Percentiles rank a stretch among this genome's conserved stretches.
phyloP scores from a whole-genome alignment of 2,888 invertebrate species.

The Polymixis lichenea region DNA sequence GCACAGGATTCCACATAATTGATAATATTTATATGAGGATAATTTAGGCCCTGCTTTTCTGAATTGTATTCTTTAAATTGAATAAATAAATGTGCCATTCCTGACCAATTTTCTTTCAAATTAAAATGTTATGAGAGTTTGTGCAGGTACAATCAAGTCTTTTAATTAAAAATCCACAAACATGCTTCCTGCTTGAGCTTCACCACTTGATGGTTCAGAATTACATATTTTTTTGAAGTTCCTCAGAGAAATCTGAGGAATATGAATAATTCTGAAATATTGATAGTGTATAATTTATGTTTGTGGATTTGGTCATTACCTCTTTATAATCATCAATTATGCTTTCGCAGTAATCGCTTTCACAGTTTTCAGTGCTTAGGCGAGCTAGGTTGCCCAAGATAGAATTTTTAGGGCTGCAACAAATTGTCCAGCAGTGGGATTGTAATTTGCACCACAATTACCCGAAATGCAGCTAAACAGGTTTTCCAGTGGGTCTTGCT shows the following conservation, averaged over 20 bases:
- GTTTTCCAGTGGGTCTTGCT: conserved; percentile 46
- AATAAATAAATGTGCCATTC: conserved; percentile 8
- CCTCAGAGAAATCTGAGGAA: conserved; percentile 20
- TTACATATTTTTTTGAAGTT: conserved; percentile 18
- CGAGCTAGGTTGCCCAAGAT: conserved; percentile 38
- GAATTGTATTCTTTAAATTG: conserved; percentile 23
- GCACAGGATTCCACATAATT: conserved; percentile 18
- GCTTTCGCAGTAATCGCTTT: conserved; percentile 15
- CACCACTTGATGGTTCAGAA: not conserved
- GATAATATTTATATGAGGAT: conserved; percentile 19
- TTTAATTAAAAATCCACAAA: too few species aligned
- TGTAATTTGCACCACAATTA: conserved; percentile 35
- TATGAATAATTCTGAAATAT: conserved; percentile 4
- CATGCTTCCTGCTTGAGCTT: too few species aligned
- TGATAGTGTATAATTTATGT: not conserved
- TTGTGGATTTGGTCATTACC: conserved; percentile 3
- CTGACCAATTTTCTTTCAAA: too few species aligned
- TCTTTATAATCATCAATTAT: conserved; percentile 1
- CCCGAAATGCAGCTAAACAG: conserved; percentile 40
- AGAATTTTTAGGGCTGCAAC: conserved; percentile 48
- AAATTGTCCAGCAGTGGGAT: conserved; percentile 56
- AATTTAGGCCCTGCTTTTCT: conserved; percentile 21
- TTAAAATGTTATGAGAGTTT: too few species aligned
- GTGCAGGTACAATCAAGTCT: too few species aligned
- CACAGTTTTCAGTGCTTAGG: conserved; percentile 24